Conservation (phyloP, 2,797 vertebrate genomes). For the Megaceryle alcyon region DNA sequence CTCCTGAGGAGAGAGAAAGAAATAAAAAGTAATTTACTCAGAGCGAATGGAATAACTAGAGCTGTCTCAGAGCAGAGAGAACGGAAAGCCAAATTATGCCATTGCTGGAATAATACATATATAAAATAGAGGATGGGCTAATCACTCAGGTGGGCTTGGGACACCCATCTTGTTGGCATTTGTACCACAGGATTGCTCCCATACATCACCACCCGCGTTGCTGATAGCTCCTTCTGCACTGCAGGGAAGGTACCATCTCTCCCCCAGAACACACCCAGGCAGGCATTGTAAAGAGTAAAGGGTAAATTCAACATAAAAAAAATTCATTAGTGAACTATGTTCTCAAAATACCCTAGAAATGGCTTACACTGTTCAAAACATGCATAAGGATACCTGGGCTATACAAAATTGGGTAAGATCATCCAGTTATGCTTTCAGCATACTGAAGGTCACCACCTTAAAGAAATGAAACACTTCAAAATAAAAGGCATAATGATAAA, state of each 20-base stretch:
- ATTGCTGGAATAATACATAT: background rate
- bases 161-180: background rate
- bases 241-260: background rate
- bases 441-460: background rate
- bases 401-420: background rate
- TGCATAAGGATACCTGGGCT: background rate
- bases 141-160: background rate
- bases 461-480: slow-evolving; percentile 42
- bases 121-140: background rate
- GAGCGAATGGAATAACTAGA: background rate
- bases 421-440: background rate
- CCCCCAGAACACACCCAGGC: background rate
- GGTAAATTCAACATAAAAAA: background rate
- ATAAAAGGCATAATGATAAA: background rate
- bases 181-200: background rate
- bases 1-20: background rate
- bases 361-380: background rate
- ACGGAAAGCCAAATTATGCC: background rate
- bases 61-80: background rate
- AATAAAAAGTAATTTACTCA: background rate
- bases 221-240: background rate
- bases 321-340: background rate
- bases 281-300: background rate
- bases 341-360: background rate
- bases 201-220: background rate